Conservation (phyloP, 2,113 vertebrate genomes). For the Acanthochromis polyacanthus region DNA sequence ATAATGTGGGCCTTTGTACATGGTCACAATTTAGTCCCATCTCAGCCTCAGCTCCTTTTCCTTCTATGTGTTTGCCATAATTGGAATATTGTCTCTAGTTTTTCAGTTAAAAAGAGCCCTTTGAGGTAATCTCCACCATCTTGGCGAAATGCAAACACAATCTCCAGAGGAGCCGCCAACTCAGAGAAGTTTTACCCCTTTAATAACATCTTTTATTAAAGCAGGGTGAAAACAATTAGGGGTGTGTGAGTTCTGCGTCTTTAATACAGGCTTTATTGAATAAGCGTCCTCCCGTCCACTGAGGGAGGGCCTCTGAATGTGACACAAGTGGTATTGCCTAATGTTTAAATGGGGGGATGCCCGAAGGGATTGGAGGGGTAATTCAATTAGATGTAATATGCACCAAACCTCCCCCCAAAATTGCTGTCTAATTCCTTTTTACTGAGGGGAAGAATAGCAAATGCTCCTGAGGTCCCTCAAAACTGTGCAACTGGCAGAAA, state of each 20-base stretch:
- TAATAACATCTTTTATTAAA: conserved; percentile 80
- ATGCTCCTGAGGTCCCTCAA: conserved; percentile 27
- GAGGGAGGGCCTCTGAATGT: conserved; percentile 57
- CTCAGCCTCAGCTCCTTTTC: conserved; percentile 5
- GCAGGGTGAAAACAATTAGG: conserved; percentile 78
- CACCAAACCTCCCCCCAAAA: conserved; percentile 62
- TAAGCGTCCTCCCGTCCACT: conserved; percentile 56
- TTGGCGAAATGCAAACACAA: conserved; percentile 71
- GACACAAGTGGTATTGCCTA: conserved; percentile 63
- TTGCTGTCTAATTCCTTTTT: conserved; percentile 60
- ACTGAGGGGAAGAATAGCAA: conserved; percentile 46
- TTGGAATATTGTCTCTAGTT: conserved; percentile 71
- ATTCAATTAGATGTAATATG: conserved; percentile 78
- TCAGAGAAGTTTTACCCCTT: conserved; percentile 62
- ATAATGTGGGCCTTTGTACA: conserved; percentile 59
- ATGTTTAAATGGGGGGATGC: conserved; percentile 59
- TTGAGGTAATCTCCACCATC: conserved; percentile 77
- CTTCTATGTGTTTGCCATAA: conserved; percentile 62
- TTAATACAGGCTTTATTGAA: conserved; percentile 76
- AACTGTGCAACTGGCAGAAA: conserved; percentile 7
- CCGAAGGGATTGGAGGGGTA: conserved; percentile 68
- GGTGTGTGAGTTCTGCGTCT: conserved; percentile 62
- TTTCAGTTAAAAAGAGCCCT: conserved; percentile 58
- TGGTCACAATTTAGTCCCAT: conserved; percentile 22
- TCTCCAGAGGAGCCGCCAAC: conserved; percentile 54